Evolutionary conservation across 2,888 invertebrate genomes (phyloP), one percentile per base, ranked within the genome.

Genomic region (Xanthia togata): DNA sequence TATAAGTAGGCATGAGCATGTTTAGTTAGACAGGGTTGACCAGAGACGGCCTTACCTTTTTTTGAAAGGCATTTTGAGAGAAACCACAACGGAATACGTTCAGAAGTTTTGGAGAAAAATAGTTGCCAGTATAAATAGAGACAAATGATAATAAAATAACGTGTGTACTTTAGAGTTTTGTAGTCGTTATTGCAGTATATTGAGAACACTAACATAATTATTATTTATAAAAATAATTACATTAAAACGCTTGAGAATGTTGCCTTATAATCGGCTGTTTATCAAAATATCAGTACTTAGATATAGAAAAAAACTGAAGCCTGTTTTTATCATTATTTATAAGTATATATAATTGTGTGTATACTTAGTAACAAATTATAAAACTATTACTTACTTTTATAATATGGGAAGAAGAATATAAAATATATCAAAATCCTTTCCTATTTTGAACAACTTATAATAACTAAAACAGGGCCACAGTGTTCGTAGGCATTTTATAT

Each of bases 11-110:
- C 73, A 26, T 84, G 78, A 79, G 77, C 35, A 55, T 69, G 57
- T 65, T 70, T 82, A 87, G 84, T 76, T 44, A 77, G 83, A 87
- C 81, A 88, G 89, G 88, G 89, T 87, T 79, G 72, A 87, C 87
- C 88, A 78, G 60, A 74, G 78, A 78, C 55, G 87, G 87, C 87
- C 89, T 87, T 87, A 87, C 76, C 80, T 77, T 82, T 86, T 86
- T 77, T 83, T 73, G 26, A 83, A 86, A 83, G 83, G 79, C 83
- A 83, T 70, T 83, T 68, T 64, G 65, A 70, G 69, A 72, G 78
- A 77, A 76, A 74, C 35, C 55, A 62, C 70, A 65, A 73, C 62
- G 64, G 77, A 73, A 76, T 69, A 69, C 73, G 57, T 63, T 35
- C 64, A 73, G 65, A 35, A 71, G 73, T 83, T 83, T 65, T 55